phyloP scores from a whole-genome alignment of 2,797 vertebrate genomes.

The Stomatorhinus walkeri region DNA sequence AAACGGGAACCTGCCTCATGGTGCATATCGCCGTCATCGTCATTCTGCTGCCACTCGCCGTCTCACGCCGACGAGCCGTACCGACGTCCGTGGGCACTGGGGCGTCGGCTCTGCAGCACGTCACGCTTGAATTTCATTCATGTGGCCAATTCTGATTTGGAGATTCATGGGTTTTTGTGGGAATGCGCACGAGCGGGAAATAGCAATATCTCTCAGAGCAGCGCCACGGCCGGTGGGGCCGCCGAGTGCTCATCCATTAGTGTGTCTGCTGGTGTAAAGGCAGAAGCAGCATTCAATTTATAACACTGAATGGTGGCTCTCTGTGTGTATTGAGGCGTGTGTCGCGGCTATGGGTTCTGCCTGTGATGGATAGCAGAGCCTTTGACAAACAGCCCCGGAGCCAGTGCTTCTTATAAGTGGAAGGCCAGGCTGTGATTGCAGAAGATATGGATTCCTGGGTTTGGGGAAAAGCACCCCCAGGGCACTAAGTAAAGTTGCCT shows the following conservation, averaged over 20 bases:
- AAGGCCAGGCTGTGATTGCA: neutral
- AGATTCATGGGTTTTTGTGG: neutral
- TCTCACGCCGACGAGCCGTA: neutral
- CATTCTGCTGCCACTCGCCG: neutral
- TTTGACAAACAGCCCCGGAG: neutral
- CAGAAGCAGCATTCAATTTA: neutral
- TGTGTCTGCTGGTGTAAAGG: neutral
- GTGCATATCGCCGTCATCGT: neutral
- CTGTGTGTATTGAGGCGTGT: neutral
- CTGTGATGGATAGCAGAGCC: neutral
- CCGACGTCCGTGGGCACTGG: neutral
- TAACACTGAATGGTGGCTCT: neutral
- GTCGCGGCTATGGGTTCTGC: neutral
- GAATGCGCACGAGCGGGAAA: neutral
- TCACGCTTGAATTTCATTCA: neutral
- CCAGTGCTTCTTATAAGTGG: neutral
- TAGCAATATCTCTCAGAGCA: neutral
- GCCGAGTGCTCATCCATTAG: neutral
- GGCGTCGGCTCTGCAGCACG: neutral
- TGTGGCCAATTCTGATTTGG: neutral
- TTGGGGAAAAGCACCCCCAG: neutral
- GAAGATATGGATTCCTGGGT: neutral
- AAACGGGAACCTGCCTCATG: conserved; percentile 71
- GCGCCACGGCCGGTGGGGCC: neutral
- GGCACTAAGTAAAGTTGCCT: neutral